These are phyloP conservation scores for Vombatus ursinus DNA, from an alignment of 2,113 vertebrate genomes.

Conservation along the genomic window DNA sequence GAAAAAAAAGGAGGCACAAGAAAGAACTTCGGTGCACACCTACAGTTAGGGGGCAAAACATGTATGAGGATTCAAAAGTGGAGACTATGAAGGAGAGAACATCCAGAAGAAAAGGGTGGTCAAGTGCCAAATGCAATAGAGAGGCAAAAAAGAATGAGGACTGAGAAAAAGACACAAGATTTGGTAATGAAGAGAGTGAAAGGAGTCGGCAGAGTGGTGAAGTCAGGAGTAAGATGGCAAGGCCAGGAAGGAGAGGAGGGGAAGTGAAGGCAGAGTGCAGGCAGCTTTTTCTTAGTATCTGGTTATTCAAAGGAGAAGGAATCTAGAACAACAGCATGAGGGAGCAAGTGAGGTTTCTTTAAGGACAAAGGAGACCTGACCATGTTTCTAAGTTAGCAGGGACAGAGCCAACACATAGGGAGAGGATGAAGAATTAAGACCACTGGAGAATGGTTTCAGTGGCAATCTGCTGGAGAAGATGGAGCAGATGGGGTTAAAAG, in stretches of 20 bases:
- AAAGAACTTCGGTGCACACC: not conserved
- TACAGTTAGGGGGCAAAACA: not conserved
- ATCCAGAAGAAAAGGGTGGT: not conserved
- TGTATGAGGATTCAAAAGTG: not conserved
- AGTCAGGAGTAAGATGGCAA: no score
- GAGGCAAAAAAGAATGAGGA: not conserved
- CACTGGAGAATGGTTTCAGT: no score
- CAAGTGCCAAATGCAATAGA: not conserved
- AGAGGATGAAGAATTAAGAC: not conserved
- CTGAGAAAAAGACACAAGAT: not conserved
- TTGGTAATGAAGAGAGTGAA: not conserved
- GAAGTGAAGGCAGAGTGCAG: no score
- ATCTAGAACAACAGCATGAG: not conserved
- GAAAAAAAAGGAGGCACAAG: not conserved
- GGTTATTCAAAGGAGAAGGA: not conserved
- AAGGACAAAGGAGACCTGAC: not conserved
- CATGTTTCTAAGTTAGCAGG: not conserved
- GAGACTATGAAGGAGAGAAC: not conserved
- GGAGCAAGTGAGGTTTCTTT: not conserved
- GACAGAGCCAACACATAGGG: not conserved
- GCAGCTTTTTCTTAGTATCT: not conserved
- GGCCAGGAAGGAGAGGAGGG: no score
- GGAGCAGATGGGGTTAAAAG: not conserved
- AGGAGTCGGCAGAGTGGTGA: no score
- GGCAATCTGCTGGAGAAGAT: not conserved